Evolutionary conservation across 2,113 vertebrate species (phyloP), one percentile per base, ranked within the genome.

Genomic region (Hipposideros armiger): DNA sequence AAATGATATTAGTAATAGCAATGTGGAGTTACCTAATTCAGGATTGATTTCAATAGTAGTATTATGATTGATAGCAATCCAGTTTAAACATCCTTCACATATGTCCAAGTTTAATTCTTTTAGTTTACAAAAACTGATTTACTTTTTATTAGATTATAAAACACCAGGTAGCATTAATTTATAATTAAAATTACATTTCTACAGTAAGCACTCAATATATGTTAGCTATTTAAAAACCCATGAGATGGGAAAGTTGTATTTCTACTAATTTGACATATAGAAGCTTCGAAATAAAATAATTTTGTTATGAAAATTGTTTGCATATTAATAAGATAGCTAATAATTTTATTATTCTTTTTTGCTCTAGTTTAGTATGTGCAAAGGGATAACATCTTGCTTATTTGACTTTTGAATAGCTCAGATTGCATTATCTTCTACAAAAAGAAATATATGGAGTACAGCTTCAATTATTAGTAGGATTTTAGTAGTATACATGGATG

Each of bases 331-430:
- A 94, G 91, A 86, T 73, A 87, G 4, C 45, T 76, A 87, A 54
- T 84, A 64, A n/a, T 42, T 80, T 80, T 36, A 77, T 89, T 66
- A 70, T 32, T 72, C 3, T 54, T 87, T 62, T 88, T 28, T 78
- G 14, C 24, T 90, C 11, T 80, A n/a, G 70, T 92, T 87, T 83
- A 19, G 2, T 90, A 54, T 88, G 13, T 64, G 26, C 16, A 67
- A 90, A 73, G 11, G 90, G 30, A 69, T 69, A 73, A 91, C 90
- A 92, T 76, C 5, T 76, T 87, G 16, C 80, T 72, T 95, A 32
- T 69, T 87, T 92, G 16, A 95, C 22, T 74, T 90, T 90, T 73
- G 58, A 22, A 74, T 56, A 19, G 4, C 32, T 74, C 5, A 93
- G 20, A 72, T 11, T 56, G 62, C 11, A 28, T 22, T 88, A 40